Conservation (phyloP, 2,113 vertebrate species). For the Paradisaea rubra region DNA sequence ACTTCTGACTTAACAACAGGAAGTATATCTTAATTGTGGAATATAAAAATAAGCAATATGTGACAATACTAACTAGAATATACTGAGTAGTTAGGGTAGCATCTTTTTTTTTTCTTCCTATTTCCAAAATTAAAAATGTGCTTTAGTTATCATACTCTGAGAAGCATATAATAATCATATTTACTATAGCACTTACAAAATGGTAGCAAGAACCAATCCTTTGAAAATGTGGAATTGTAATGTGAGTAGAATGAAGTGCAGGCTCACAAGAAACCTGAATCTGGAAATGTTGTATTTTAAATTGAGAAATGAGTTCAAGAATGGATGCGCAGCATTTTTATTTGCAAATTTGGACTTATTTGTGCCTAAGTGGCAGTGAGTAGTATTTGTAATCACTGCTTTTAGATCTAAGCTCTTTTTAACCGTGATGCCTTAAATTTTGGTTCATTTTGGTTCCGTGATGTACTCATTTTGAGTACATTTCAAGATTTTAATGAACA, state of each 20-base stretch:
- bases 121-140: not conserved
- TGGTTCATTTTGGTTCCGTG: not conserved
- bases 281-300: not conserved
- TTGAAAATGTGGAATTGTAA: not conserved
- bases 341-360: not conserved
- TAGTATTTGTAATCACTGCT: not conserved
- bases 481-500: not conserved
- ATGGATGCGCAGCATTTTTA: not conserved
- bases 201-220: not conserved
- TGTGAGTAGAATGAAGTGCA: not conserved
- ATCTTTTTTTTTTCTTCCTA: not conserved
- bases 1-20: not conserved
- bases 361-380: not conserved
- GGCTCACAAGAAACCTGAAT: not conserved
- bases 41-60: not conserved
- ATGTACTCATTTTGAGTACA: not conserved
- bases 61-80: not conserved
- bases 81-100: not conserved
- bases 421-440: not conserved
- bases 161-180: not conserved
- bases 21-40: not conserved
- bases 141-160: not conserved
- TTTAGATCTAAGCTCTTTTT: not conserved
- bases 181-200: not conserved
- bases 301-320: not conserved